These are phyloP conservation scores for Ectobius pallidus DNA, from an alignment of 2,888 invertebrate species.

Conservation along the genomic window DNA sequence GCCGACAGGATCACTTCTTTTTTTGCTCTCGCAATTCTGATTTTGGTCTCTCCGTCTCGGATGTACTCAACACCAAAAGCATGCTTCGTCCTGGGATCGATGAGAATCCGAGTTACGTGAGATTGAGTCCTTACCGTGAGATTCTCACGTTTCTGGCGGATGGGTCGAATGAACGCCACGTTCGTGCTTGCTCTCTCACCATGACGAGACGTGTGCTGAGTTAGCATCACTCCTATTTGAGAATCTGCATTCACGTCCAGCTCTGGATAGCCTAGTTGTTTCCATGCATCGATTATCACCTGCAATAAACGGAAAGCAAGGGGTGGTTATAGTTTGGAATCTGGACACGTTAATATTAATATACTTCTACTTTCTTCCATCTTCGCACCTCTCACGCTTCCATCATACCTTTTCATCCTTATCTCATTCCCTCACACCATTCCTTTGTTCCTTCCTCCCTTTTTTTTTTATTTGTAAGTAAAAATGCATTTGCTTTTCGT, in stretches of 20 bases:
- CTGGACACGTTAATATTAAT: too few relatives aligned
- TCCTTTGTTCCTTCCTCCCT: too few relatives aligned
- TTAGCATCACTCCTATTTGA: slow-evolving; percentile 66
- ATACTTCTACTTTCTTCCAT: too few relatives aligned
- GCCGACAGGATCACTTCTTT: slow-evolving; percentile 69
- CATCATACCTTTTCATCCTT: too few relatives aligned
- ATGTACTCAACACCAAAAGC: slow-evolving; percentile 61
- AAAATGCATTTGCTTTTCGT: too few relatives aligned
- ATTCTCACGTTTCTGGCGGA: slow-evolving; percentile 59
- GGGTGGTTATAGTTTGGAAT: too few relatives aligned
- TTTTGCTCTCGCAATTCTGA: slow-evolving; percentile 55
- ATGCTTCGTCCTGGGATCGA: slow-evolving; percentile 60
- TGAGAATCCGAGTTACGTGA: slow-evolving; percentile 62
- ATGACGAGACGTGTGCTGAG: slow-evolving; percentile 66
- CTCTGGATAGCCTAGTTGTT: slow-evolving; percentile 65
- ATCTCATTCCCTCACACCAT: too few relatives aligned
- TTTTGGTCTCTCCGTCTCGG: slow-evolving; percentile 7
- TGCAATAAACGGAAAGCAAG: neutral
- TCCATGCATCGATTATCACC: slow-evolving; percentile 64
- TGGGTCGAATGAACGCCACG: slow-evolving; percentile 69
- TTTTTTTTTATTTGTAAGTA: too few relatives aligned
- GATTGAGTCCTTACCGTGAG: slow-evolving; percentile 60
- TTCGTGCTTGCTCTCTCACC: slow-evolving; percentile 68
- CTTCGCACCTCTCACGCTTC: too few relatives aligned
- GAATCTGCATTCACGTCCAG: slow-evolving; percentile 49